Evolutionary conservation across 2,888 invertebrate species (phyloP).

Genomic region (Blastobasis lacticolella): DNA sequence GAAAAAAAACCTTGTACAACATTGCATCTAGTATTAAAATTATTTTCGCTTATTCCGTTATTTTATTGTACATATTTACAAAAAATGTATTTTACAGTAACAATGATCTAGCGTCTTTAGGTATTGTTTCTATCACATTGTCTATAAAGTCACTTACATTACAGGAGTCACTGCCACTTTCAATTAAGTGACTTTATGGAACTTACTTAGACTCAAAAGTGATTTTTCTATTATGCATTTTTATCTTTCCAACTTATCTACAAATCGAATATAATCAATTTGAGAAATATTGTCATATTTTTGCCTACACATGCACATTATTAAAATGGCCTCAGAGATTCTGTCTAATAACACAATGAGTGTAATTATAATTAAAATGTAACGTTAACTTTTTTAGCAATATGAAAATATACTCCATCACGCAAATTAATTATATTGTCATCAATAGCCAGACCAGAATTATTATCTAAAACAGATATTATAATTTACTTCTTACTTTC

Average conservation of each 20-base stretch:
- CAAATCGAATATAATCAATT: too few relatives aligned
- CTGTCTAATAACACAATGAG: too few relatives aligned
- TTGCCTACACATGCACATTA: too few relatives aligned
- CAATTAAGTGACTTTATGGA: background rate
- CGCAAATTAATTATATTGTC: too few relatives aligned
- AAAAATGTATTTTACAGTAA: slow-evolving; percentile 66
- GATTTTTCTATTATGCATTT: slow-evolving; percentile 19
- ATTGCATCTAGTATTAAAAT: slow-evolving; percentile 70
- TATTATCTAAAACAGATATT: too few relatives aligned
- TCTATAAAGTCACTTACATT: slow-evolving; percentile 28
- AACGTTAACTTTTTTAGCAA: too few relatives aligned
- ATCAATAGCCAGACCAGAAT: too few relatives aligned
- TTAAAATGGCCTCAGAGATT: too few relatives aligned
- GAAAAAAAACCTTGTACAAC: slow-evolving; percentile 67
- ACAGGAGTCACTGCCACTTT: background rate
- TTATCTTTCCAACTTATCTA: background rate
- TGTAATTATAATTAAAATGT: too few relatives aligned
- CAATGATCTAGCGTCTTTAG: slow-evolving; percentile 73
- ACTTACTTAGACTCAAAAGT: slow-evolving; percentile 14
- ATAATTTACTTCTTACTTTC: too few relatives aligned
- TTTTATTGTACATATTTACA: slow-evolving; percentile 72
- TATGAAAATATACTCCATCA: too few relatives aligned
- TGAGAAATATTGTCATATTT: too few relatives aligned
- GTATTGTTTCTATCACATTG: slow-evolving; percentile 72
- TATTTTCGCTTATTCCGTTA: slow-evolving; percentile 60